Percentiles rank a stretch among this genome's conserved stretches.
Conservation (phyloP, 2,888 invertebrate genomes). For the Alloscopus bannaensis region DNA sequence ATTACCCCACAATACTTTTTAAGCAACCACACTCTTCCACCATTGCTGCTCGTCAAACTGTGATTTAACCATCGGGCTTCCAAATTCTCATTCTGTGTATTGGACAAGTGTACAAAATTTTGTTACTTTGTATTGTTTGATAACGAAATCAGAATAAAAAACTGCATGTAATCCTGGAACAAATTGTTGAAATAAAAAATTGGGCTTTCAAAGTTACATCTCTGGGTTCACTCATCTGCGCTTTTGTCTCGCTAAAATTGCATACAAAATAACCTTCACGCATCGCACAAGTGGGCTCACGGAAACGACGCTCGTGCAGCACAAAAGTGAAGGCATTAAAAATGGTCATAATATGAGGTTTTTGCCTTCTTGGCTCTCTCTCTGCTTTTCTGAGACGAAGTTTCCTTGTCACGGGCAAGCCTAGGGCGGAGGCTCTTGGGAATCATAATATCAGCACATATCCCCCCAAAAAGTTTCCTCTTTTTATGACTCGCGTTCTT, state of each 20-base stretch:
- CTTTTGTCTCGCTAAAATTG: too few species aligned
- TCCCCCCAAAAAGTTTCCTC: constrained; percentile 4
- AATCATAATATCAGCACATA: constrained; percentile 41
- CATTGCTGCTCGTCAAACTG: constrained; percentile 50
- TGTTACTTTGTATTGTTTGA: too few species aligned
- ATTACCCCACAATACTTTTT: background rate
- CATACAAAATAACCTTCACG: too few species aligned
- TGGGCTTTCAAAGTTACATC: too few species aligned
- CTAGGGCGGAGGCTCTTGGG: constrained; percentile 38
- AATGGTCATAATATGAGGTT: constrained; percentile 18
- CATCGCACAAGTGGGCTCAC: too few species aligned
- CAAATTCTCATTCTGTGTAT: constrained; percentile 10
- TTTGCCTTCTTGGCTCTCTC: background rate
- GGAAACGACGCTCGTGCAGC: too few species aligned
- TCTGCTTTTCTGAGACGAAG: background rate
- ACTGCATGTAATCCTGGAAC: background rate
- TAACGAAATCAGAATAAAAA: background rate
- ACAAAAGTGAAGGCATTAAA: too few species aligned
- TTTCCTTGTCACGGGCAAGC: constrained; percentile 5
- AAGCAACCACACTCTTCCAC: background rate
- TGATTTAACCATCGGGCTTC: constrained; percentile 50
- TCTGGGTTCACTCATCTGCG: too few species aligned
- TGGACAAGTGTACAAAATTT: too few species aligned
- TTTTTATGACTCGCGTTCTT: constrained; percentile 49
- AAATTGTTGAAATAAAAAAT: too few species aligned